A percentile compares a stretch with the other conserved stretches of the same genome.
These are phyloP conservation scores for Psephotus haematonotus DNA, from an alignment of 2,113 vertebrate genomes.

Conservation along the genomic window DNA sequence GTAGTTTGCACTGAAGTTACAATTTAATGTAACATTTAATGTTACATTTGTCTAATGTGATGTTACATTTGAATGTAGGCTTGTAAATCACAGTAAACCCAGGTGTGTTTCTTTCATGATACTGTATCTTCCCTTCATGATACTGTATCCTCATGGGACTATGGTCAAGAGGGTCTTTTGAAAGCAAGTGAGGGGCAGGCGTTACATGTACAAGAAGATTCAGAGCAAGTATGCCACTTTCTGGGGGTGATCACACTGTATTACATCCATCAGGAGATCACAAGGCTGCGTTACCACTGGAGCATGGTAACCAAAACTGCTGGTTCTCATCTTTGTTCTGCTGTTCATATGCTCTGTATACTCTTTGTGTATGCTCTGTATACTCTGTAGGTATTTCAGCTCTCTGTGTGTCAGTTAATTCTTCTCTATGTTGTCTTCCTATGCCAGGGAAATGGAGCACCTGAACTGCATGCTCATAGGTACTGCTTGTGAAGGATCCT, in stretches of 20 bases:
- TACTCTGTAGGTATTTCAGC: neutral
- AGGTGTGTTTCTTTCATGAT: neutral
- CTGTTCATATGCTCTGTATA: neutral
- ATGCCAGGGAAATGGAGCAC: neutral
- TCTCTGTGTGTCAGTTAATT: neutral
- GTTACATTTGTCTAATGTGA: no score
- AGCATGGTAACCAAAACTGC: neutral
- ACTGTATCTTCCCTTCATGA: neutral
- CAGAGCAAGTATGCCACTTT: neutral
- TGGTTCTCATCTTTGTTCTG: neutral
- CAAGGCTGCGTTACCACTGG: neutral
- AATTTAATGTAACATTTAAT: neutral
- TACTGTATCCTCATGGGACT: neutral
- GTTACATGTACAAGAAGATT: accelerated
- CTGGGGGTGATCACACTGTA: neutral
- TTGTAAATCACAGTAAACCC: neutral
- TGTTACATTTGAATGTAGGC: neutral
- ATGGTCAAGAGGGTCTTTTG: neutral
- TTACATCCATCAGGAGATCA: neutral
- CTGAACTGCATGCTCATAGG: neutral
- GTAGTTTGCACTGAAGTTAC: neutral
- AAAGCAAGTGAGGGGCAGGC: accelerated
- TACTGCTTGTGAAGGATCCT: neutral
- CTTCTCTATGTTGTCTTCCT: neutral
- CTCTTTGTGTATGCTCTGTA: neutral